Evolutionary conservation across 2,113 vertebrate genomes (phyloP).

Genomic region (Ptychochromis oligacanthus): DNA sequence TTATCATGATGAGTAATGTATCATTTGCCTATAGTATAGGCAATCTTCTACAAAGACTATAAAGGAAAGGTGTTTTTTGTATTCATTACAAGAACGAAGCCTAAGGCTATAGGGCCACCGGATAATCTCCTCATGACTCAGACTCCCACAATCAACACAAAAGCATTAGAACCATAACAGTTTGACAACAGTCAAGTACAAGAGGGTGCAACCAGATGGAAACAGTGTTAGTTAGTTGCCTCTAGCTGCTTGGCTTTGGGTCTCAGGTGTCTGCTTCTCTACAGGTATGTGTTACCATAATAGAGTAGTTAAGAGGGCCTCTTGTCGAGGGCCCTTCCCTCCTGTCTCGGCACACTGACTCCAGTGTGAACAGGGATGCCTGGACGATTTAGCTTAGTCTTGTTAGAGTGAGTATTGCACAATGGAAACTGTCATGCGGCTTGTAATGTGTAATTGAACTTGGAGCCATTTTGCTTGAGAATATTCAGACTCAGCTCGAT

Average conservation of each 20-base stretch:
- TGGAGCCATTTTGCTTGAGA: conserved; percentile 74
- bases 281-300: conserved; percentile 80
- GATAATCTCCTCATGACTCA: conserved; percentile 75
- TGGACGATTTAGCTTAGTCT: conserved; percentile 70
- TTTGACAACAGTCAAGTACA: conserved; percentile 76
- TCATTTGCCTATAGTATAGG: conserved; percentile 29
- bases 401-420: conserved; percentile 76
- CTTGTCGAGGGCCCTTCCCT: conserved; percentile 72
- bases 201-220: conserved; percentile 55
- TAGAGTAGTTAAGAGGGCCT: conserved; percentile 80
- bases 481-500: conserved; percentile 70
- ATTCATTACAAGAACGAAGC: conserved; percentile 72
- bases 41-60: conserved; percentile 58
- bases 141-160: conserved; percentile 77
- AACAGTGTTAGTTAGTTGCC: conserved; percentile 54
- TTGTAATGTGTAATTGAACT: conserved; percentile 78
- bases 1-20: conserved; percentile 48
- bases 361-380: conserved; percentile 74
- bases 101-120: conserved; percentile 60
- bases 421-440: conserved; percentile 80
- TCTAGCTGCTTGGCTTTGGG: conserved; percentile 60
- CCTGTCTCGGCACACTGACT: conserved; percentile 80
- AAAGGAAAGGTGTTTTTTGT: conserved; percentile 66
- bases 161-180: conserved; percentile 74
- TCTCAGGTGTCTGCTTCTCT: conserved; percentile 78